Evolutionary conservation across 2,888 invertebrate genomes (phyloP), one percentile per base, ranked within the genome.

Genomic region (Sipunculus nudus): DNA sequence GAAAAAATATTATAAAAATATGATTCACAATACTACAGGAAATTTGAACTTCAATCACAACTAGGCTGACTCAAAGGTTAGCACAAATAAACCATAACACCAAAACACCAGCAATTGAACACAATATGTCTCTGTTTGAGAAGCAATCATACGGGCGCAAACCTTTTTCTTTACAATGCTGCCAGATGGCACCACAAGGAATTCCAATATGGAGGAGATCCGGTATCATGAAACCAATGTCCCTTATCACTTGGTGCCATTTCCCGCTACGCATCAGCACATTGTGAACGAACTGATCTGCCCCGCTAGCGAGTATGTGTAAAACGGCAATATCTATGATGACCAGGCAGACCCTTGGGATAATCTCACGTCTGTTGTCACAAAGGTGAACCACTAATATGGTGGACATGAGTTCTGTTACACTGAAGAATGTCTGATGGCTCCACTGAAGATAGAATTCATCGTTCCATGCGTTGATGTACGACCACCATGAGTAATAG

Each of bases 211-310:
- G 38, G 23, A 89, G 80, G 46, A 89, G 78, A 73, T 90, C 90
- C 28, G 89, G 89, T 59, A 88, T 84, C 89, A 90, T 89, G 71
- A 90, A 88, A 32, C 88, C 88, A 65, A 90, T 80, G 79, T 90
- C 90, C 13, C 90, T 86, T 52, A 89, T 85, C 52, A 88, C 85
- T 86, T 87, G 74, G 40, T 89, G 89, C 23, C 88, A 85, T 65
- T 87, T 87, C 0, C 67, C 67, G 16, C 54, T 8, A 10, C 43
- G 16, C 40, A 46, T 48, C 2, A 67, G 5, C 3, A 69, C 57
- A 45, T 68, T 62, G 10, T 1, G 16, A 13, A 69, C 48, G 29
- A 70, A 70, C 68, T 70, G 70, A 40, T 70, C 70, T 4, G 45
- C 21, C 16, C 63, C 53, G 29, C 55, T 53, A 10, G 39, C 53